Percentiles rank a stretch among this genome's conserved stretches.
phyloP scores from a whole-genome alignment of 1,140 invertebrate species.

The Hylaeus volcanicus region DNA sequence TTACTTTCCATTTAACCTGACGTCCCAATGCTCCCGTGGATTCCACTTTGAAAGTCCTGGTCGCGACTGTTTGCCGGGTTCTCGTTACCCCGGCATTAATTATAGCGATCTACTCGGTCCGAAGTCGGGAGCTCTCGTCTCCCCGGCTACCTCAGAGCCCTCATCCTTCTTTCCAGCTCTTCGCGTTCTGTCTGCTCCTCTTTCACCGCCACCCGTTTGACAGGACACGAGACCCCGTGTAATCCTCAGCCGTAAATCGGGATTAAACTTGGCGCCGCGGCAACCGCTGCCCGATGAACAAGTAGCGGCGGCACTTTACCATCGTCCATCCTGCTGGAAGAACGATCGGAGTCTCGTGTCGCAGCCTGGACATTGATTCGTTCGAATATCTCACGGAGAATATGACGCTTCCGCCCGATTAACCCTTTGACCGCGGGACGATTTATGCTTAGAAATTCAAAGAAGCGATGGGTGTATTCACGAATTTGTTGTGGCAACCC shows the following conservation, averaged over 20 bases:
- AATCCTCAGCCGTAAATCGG: conserved; percentile 72
- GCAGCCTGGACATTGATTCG: background rate
- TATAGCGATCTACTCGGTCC: conserved; percentile 51
- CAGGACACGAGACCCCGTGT: conserved; percentile 62
- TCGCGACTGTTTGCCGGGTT: conserved; percentile 34
- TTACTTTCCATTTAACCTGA: conserved; percentile 20
- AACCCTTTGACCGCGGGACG: no score
- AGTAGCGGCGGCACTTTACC: background rate
- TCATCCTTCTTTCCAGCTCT: background rate
- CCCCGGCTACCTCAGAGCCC: background rate
- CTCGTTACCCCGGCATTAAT: conserved; percentile 62
- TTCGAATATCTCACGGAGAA: background rate
- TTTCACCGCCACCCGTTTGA: conserved; percentile 25
- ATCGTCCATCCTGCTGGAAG: background rate
- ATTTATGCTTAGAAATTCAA: no score
- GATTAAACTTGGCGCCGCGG: conserved; percentile 67
- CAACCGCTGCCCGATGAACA: conserved; percentile 23
- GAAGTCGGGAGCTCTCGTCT: background rate
- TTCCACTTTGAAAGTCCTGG: conserved; percentile 13
- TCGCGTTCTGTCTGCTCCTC: background rate
- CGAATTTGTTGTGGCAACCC: no score
- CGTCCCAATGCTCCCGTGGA: background rate
- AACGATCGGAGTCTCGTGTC: background rate
- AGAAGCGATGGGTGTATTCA: no score
- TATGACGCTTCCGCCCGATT: no score